Evolutionary conservation across 64 coral and sea anemone species (phyloP), one percentile per base, ranked within the genome.

Genomic region (Pachyseris speciosa): DNA sequence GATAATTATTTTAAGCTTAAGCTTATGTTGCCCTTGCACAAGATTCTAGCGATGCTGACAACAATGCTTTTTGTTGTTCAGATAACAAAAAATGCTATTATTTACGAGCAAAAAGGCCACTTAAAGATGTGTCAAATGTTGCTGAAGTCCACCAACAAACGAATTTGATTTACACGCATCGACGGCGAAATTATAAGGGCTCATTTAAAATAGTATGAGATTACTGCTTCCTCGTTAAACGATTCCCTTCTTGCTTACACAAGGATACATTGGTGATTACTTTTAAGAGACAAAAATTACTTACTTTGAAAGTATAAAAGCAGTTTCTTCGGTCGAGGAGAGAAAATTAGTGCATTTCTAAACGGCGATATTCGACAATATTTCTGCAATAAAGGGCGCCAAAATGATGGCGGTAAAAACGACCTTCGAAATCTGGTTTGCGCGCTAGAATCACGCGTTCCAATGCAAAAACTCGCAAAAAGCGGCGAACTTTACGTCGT

Each of bases 351-450:
- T 37, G 13, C 2, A 60, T 80, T 60, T 36, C 33, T 60, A 19
- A 19, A 22, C 29, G 13, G 7, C 19, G 25, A 22, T 7, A 40
- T 26, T 38, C 33, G 29, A 39, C 22, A 17, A 34, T 1, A 12
- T 16, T 5, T 10, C 7, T 70, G 0, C 33, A n/a, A 9, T 27
- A 40, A 80, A 80, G 51, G 77, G 77, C 77, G 77, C 77, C 77
- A 80, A 80, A 80, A 80, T 80, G 61, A 60, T 53, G 47, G 75
- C 75, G 75, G 75, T 78, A 78, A 78, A 78, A 55, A 78, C 49
- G 37, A 26, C 39, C 69, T 73, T 73, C 69, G 39, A 40, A 72
- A 73, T 26, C 69, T n/a, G 8, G 69, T 73, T 37, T 78, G 75
- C 75, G 75, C 75, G 75, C 29, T 55, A 8, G 12, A 51, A 53